Evolutionary conservation across 2,113 vertebrate species (phyloP).

Genomic region (Cervus canadensis): DNA sequence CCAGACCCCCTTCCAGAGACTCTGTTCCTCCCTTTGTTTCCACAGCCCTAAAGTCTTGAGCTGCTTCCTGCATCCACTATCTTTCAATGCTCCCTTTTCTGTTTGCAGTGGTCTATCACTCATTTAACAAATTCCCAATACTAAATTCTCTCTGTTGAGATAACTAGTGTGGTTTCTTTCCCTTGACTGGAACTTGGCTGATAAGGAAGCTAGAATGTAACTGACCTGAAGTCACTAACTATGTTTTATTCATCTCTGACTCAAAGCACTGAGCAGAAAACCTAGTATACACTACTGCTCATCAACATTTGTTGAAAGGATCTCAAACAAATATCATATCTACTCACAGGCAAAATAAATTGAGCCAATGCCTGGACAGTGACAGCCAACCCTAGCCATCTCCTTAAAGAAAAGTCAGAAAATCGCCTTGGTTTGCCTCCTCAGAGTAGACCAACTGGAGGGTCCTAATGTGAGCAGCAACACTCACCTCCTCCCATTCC

Average conservation of each 20-base stretch:
- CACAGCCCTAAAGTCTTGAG: background rate
- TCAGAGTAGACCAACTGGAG: background rate
- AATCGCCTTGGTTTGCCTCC: background rate
- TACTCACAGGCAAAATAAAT: background rate
- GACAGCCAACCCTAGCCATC: background rate
- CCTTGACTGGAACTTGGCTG: background rate
- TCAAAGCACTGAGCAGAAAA: background rate
- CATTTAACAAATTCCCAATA: background rate
- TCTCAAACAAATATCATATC: background rate
- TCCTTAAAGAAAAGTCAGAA: background rate
- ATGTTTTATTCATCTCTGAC: background rate
- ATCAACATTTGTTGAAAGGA: background rate
- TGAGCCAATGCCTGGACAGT: background rate
- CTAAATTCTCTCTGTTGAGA: background rate
- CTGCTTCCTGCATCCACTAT: background rate
- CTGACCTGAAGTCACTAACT: background rate
- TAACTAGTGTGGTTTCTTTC: background rate
- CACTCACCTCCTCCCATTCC: fast-evolving
- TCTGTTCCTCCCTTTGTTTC: background rate
- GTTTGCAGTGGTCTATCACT: background rate
- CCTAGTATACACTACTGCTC: background rate
- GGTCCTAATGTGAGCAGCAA: background rate
- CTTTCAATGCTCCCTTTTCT: background rate
- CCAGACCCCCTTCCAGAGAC: too few relatives aligned
- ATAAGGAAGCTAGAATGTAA: background rate